phyloP scores from a whole-genome alignment of 2,113 vertebrate genomes.

The Ptyas mucosa region DNA sequence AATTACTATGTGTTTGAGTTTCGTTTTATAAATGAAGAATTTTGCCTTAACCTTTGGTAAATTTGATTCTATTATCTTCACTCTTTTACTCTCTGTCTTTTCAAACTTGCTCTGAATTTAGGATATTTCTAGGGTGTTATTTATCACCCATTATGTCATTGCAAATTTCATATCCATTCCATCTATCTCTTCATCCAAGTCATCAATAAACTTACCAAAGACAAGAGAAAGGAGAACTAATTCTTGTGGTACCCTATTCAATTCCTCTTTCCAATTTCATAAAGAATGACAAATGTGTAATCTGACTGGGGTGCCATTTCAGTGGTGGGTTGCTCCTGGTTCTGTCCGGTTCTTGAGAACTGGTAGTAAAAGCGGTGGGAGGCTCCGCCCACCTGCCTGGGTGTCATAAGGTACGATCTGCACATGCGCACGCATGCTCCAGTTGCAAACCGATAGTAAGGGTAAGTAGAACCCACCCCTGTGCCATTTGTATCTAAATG shows the following conservation, averaged over 20 bases:
- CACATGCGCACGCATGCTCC: no score
- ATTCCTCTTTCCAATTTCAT: neutral
- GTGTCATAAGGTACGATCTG: no score
- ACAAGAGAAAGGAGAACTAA: neutral
- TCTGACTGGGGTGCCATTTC: neutral
- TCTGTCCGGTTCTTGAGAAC: no score
- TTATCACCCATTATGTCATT: neutral
- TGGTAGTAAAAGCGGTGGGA: no score
- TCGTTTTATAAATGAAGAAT: neutral
- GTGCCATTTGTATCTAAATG: neutral
- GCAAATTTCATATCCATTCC: neutral
- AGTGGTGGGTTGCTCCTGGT: no score
- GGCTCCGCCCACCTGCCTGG: no score
- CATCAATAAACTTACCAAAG: neutral
- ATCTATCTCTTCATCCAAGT: neutral
- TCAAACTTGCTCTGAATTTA: neutral
- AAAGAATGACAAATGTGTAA: neutral
- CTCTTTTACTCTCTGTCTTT: neutral
- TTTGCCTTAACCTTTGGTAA: neutral
- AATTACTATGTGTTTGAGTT: neutral
- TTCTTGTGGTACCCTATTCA: neutral
- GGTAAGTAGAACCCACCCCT: no score
- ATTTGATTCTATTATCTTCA: neutral
- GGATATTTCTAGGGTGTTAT: neutral
- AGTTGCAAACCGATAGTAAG: no score